phyloP scores from a whole-genome alignment of 1,140 invertebrate species.

The Chrysoperla carnea region DNA sequence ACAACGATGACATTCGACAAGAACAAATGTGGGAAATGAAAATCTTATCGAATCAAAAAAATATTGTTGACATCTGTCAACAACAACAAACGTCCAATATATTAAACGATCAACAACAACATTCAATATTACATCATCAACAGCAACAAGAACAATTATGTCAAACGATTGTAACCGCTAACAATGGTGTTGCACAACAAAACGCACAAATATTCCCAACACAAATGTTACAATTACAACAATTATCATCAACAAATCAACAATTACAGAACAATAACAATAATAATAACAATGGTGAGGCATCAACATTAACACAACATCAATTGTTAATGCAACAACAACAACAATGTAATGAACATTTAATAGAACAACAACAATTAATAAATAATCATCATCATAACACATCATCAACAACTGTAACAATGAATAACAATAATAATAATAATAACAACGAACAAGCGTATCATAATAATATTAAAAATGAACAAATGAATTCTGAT shows the following conservation, averaged over 20 bases:
- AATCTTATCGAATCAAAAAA: conserved; percentile 24
- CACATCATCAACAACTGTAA: no score
- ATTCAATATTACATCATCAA: background rate
- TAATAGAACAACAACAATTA: no score
- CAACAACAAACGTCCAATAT: background rate
- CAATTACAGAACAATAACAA: background rate
- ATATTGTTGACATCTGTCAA: conserved; percentile 14
- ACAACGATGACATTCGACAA: conserved; percentile 72
- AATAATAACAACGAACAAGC: no score
- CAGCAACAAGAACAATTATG: background rate
- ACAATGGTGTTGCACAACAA: background rate
- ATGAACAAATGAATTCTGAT: no score
- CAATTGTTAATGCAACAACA: no score
- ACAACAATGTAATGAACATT: no score
- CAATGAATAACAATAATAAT: no score
- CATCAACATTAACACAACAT: no score
- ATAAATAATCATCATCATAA: no score
- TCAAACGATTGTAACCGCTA: no score
- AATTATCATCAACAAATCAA: background rate
- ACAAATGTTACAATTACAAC: conserved; percentile 1
- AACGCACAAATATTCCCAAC: background rate
- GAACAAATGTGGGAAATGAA: conserved; percentile 77
- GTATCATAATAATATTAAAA: no score
- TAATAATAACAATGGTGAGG: no score
- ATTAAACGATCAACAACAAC: background rate